Evolutionary conservation across 2,797 vertebrate species (phyloP), one percentile per base, ranked within the genome.

Genomic region (Limosa lapponica): DNA sequence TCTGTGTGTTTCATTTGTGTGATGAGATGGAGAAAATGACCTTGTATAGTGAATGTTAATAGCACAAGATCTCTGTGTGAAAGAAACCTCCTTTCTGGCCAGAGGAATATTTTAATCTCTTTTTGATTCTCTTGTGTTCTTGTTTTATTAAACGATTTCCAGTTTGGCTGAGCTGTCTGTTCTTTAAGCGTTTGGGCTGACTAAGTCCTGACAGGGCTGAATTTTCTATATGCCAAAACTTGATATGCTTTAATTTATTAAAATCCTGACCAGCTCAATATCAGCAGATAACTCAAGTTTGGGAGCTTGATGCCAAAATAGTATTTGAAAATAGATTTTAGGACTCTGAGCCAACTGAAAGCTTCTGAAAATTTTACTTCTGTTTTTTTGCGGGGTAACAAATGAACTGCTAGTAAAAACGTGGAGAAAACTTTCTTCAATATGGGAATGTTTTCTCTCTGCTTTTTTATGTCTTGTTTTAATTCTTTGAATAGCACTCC

Each of bases 401-500:
- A 74, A 71, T 52, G 27, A 90, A 20, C 27, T 92, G 4, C 6
- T 80, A 22, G 18, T 55, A 6, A 70, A 81, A 72, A 25, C 19
- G 36, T 1, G 11, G 61, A 81, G 30, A 34, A 28, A 44, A 23
- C 16, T 67, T 84, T 58, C 19, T 86, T 66, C 12, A 2, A 5
- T 55, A n/a, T 62, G 79, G 17, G 54, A 85, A 43, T 54, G 13
- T 66, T 81, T 55, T 61, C 19, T 43, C 69, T 41, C 39, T 61
- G 41, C 13, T 41, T 87, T 81, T 73, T 78, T 16, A 61, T 57
- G 39, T 55, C 41, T 46, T 57, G 37, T 82, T 85, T 57, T 16
- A 62, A 87, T 97, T 96, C 87, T 52, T 95, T 96, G 91, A 72
- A 39, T 93, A 99, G 99, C 98, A 99, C 99, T 84, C 99, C 99